Base-by-base conservation (phyloP, 1,140 invertebrate genomes). In the Monomorium pharaonis region DNA sequence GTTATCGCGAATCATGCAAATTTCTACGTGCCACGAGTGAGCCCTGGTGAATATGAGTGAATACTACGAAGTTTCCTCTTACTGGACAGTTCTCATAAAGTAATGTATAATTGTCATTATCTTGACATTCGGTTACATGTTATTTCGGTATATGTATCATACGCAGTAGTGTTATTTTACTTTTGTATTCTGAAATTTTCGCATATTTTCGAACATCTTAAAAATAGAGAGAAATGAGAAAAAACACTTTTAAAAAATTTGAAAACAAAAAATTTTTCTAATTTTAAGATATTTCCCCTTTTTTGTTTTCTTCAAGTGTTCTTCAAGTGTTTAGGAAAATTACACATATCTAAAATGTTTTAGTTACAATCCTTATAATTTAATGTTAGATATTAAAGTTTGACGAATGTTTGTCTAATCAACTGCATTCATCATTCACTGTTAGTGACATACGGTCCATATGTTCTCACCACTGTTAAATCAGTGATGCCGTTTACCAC, bases 1-100 rank as follows among this genome's bases (percentile, higher is more conserved):
- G 87, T 89, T 89, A 89, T 83, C 70, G 70, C 47, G 70, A 88
- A 88, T 85, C 75, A 86, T 89, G 86, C 83, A 89, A 89, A 89
- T 89, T 88, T 80, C 54, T 60, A 80, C 62, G 65, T 74, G 72
- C 65, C 58, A 44, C 18, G 16, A 84, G 62, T 44, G 33, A 70
- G 21, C 5, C 3, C 14, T 37, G 33, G 33, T 37, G 37, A 47
- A 2, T 83, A 24, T n/a, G 77, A 30, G 5, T 14, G 67, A 44
- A 58, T 47, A 27, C 4, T 12, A 18, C 49, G 37, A 58, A 58
- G 14, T 72, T n/a, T 42, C 10, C 14, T 72, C 42, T 72, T 54
- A 42, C 18, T 42, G 54, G 24, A 44, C 37, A 42, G 24, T 44
- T 72, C 2, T 54, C 9, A 7, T 42, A 69, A 74, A 72, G 49